These are phyloP conservation scores for Oscheius onirici DNA, from an alignment of 2,888 invertebrate genomes.

Conservation along the genomic window DNA sequence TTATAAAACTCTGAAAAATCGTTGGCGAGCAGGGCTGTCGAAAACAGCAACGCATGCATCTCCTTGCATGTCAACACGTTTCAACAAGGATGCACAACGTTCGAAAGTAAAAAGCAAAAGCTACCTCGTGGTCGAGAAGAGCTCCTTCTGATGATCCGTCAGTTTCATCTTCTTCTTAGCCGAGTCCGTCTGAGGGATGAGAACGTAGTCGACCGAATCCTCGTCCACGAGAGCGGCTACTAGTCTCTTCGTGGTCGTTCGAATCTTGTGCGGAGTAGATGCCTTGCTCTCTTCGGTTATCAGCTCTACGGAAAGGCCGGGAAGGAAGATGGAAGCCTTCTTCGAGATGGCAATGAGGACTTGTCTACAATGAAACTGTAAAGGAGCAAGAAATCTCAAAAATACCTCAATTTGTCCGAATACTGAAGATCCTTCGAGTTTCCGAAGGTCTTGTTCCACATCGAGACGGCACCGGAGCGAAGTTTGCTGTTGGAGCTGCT, in stretches of 20 bases:
- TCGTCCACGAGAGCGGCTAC: slow-evolving; percentile 25
- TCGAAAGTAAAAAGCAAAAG: not conserved
- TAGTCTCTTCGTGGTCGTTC: not conserved
- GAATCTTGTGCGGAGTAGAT: not conserved
- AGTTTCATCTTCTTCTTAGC: slow-evolving; percentile 30
- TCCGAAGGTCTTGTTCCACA: slow-evolving; percentile 15
- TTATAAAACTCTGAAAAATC: too few relatives aligned
- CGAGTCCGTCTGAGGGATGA: not conserved
- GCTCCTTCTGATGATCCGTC: slow-evolving; percentile 32
- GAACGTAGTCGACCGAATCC: slow-evolving; percentile 28
- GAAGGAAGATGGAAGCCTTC: not conserved
- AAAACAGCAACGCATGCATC: too few relatives aligned
- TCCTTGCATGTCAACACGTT: too few relatives aligned
- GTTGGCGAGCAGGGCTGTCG: too few relatives aligned
- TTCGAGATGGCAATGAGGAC: not conserved
- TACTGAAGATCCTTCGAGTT: slow-evolving; percentile 14
- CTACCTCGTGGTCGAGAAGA: not conserved
- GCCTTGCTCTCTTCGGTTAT: not conserved
- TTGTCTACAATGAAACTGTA: too few relatives aligned
- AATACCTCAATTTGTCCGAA: slow-evolving; percentile 19
- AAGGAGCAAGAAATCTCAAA: too few relatives aligned
- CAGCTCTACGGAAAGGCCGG: not conserved
- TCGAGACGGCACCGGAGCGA: not conserved
- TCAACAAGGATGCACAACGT: too few relatives aligned
- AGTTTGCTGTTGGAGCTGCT: not conserved